A percentile compares a stretch with the other conserved stretches of the same genome.
phyloP scores from a whole-genome alignment of 2,888 invertebrate genomes.

The Scrobipalpa atriplicella region DNA sequence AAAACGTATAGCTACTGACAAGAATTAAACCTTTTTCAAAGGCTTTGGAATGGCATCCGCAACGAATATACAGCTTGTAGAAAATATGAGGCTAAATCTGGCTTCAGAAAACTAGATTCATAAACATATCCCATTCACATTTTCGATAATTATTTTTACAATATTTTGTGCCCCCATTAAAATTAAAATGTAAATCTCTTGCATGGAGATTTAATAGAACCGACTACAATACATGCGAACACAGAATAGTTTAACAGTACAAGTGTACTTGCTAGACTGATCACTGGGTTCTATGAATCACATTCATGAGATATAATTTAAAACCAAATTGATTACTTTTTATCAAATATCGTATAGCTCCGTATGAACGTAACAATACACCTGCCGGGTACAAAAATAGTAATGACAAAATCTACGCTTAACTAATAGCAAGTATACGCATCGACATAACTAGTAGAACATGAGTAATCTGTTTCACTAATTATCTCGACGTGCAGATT shows the following conservation, averaged over 20 bases:
- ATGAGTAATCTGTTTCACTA: background rate
- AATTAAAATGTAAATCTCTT: constrained; percentile 3
- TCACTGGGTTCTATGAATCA: constrained; percentile 25
- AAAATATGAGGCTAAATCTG: constrained; percentile 39
- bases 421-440: constrained; percentile 44
- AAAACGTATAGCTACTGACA: constrained; percentile 76
- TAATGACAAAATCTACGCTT: constrained; percentile 46
- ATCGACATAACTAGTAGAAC: background rate
- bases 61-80: constrained; percentile 48
- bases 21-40: constrained; percentile 79
- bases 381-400: constrained; percentile 52
- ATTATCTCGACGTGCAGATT: background rate
- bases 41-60: constrained; percentile 79
- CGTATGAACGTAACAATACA: constrained; percentile 23
- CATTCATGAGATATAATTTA: background rate
- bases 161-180: constrained; percentile 19
- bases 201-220: background rate
- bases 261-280: background rate
- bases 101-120: constrained; percentile 13
- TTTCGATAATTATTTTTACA: background rate
- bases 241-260: background rate
- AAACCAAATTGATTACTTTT: background rate
- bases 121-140: constrained; percentile 11
- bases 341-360: constrained; percentile 19
- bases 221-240: background rate